Conservation (phyloP, 2,113 vertebrate genomes). For the Ahaetulla prasina region DNA sequence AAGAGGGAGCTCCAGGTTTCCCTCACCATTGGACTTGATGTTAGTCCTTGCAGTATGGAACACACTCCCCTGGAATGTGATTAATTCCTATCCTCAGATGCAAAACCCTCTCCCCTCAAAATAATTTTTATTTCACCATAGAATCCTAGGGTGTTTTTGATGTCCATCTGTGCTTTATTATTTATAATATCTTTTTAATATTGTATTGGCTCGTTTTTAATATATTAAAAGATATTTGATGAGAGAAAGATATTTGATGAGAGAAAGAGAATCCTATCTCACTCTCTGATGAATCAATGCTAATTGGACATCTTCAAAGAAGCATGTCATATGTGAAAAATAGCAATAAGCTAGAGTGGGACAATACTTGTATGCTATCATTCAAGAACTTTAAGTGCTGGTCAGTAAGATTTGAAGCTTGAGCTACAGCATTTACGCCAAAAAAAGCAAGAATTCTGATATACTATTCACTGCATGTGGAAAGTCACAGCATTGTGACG, state of each 20-base stretch:
- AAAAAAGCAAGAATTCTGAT: too few species aligned
- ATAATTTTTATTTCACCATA: neutral
- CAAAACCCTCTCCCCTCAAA: neutral
- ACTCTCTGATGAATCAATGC: neutral
- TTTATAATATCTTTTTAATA: neutral
- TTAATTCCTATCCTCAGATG: neutral
- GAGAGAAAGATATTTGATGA: neutral
- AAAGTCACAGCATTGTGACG: neutral
- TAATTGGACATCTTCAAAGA: neutral
- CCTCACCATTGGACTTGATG: neutral
- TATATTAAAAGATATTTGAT: neutral
- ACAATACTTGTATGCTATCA: neutral
- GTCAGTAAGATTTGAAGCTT: too few species aligned
- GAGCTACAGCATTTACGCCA: neutral
- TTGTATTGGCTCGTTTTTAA: neutral
- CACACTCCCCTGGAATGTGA: neutral
- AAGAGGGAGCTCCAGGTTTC: neutral
- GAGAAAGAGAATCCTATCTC: neutral
- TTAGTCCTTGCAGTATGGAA: neutral
- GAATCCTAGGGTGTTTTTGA: neutral
- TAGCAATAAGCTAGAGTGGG: neutral
- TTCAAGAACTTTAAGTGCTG: neutral
- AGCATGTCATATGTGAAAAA: neutral
- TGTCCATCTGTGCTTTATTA: neutral
- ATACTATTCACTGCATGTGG: neutral